Base-by-base conservation (phyloP, 2,797 vertebrate species). In the Artibeus lituratus region DNA sequence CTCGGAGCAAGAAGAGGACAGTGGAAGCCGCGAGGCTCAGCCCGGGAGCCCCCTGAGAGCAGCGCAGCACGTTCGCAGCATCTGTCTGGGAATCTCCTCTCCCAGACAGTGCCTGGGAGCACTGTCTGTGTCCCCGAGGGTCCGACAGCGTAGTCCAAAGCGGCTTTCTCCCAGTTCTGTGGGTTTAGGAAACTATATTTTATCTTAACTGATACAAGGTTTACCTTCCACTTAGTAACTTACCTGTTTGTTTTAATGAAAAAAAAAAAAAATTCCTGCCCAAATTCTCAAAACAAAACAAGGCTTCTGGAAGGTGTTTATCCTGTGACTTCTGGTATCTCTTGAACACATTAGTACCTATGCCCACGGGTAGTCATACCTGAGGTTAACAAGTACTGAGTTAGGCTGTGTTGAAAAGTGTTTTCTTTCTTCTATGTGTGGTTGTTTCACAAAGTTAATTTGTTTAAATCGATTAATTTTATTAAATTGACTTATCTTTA, bases 61-160 rank as follows among this genome's bases (percentile, higher is more conserved):
- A 49, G 15, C 39, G 10, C 0, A 14, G 74, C 16, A 21, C n/a
- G 21, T 87, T 83, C 90, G 94, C 92, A 87, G 96, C 80, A 16
- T 77, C 47, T 62, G 86, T 77, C 44, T 91, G n/a, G 82, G 37
- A 44, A 70, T 97, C 96, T 97, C 51, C 24, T 97, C 96, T 97
- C 53, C n/a, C n/a, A n/a, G n/a, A n/a, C n/a, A n/a, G n/a, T n/a
- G n/a, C n/a, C n/a, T n/a, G n/a, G n/a, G n/a, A n/a, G n/a, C n/a
- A n/a, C n/a, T n/a, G n/a, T n/a, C n/a, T 85, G 51, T 42, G 70
- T 2, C 10, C 12, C 35, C 2, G 2, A 18, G 51, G 16, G 3
- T 35, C 32, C 21, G 35, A 57, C 12, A 53, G 26, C 8, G 2
- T 5, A 29, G 21, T 35, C 11, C 65, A 76, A 14, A 62, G 78